Base-by-base conservation (phyloP, 2,888 invertebrate species). In the Clepsis dumicolana region DNA sequence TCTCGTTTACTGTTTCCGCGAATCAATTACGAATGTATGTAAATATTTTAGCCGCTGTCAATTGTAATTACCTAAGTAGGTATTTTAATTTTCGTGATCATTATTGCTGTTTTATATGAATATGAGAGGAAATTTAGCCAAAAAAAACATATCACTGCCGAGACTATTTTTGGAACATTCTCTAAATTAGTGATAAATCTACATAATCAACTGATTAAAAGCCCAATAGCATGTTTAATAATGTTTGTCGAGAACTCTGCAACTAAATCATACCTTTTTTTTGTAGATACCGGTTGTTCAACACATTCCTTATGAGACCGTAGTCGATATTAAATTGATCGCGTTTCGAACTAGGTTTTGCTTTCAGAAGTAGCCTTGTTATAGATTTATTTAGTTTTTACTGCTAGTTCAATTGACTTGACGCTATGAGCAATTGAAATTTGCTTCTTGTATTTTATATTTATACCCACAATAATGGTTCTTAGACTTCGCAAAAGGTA, bases 281-380 rank as follows among this genome's bases (percentile, higher is more conserved):
- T 67, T 63, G 67, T 41, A 4, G 8, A 14, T 12, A 62, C 56
- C 48, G 29, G 62, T 67, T 67, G 48, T 63, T 65, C 21, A 41
- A 24, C 35, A 53, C 50, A 62, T 67, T 67, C 62, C 50, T 29
- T 29, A 41, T 14, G 25, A 2, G 61, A 48, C 21, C 32, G 41
- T 27, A 62, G 32, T 54, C 44, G 29, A 54, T 53, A 61, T 66
- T 54, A 66, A 61, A 56, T 54, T 27, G 54, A 38, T 56, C 48
- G 24, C 56, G 32, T 38, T 57, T 57, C 18, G 14, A 44, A 38
- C 38, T 65, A 50, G 57, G 5, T 44, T 48, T 48, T 35, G 64
- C 48, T 64, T 53, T 64, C 48, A 50, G 5, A 18, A 4, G 35
- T 25, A 50, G 50, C 64, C 57, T 64, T 56, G 56, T 50, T 32